A percentile compares a stretch with the other conserved stretches of the same genome.
These are phyloP conservation scores for Dromius quadrimaculatus DNA, from an alignment of 2,888 invertebrate genomes.

Conservation along the genomic window DNA sequence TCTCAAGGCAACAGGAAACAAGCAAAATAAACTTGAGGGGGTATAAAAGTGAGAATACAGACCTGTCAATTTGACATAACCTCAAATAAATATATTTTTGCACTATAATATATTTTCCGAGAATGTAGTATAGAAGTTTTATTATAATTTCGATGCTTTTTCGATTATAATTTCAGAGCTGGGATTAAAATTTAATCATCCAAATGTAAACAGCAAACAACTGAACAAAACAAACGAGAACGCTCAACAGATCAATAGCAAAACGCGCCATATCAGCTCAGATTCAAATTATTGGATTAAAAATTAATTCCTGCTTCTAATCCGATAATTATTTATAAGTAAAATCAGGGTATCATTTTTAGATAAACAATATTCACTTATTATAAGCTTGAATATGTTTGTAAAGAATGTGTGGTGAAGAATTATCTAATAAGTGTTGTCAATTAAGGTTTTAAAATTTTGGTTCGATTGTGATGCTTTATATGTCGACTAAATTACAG, in stretches of 20 bases:
- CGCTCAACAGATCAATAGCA: slow-evolving; percentile 32
- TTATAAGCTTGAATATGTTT: slow-evolving; percentile 33
- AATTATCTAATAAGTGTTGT: slow-evolving; percentile 45
- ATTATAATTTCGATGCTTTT: slow-evolving; percentile 20
- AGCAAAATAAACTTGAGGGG: too few species aligned
- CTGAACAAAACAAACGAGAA: slow-evolving; percentile 23
- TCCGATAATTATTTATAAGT: slow-evolving; percentile 26
- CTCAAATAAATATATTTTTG: slow-evolving; percentile 48
- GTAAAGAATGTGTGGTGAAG: slow-evolving; percentile 19
- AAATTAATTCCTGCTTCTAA: slow-evolving; percentile 15
- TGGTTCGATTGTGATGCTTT: slow-evolving; percentile 36
- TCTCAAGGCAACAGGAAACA: too few species aligned
- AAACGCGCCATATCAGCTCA: slow-evolving; percentile 14
- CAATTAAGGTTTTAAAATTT: slow-evolving; percentile 41
- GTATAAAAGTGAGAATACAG: too few species aligned
- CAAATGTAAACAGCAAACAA: slow-evolving; percentile 6
- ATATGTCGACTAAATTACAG: slow-evolving; percentile 20
- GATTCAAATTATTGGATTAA: slow-evolving; percentile 11
- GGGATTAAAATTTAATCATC: slow-evolving; percentile 23
- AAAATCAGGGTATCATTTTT: slow-evolving; percentile 47
- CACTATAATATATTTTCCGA: slow-evolving; percentile 40
- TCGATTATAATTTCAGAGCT: slow-evolving; percentile 13
- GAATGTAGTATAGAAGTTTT: slow-evolving; percentile 17
- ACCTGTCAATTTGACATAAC: slow-evolving; percentile 21
- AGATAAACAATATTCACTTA: slow-evolving; percentile 11